Evolutionary conservation across 1,140 invertebrate genomes (phyloP).

Genomic region (Philopotamus ludificatus): DNA sequence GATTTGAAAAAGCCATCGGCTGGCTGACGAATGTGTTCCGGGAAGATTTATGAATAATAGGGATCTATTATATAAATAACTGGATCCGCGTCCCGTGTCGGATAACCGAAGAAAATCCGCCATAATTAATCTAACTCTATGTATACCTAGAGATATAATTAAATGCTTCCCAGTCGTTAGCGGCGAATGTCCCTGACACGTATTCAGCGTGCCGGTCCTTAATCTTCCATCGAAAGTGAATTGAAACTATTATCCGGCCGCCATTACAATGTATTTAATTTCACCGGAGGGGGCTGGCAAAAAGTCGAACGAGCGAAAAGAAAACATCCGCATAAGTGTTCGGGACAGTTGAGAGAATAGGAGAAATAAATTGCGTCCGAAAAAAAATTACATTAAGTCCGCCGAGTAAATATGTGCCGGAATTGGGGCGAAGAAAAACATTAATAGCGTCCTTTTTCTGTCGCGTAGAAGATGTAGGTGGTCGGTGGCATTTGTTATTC

Average conservation of each 20-base stretch:
- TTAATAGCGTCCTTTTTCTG: conserved; percentile 18
- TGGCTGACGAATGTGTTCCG: background rate
- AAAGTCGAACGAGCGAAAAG: background rate
- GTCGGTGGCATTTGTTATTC: conserved; percentile 37
- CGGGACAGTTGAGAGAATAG: conserved; percentile 1
- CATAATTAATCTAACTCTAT: background rate
- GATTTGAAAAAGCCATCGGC: background rate
- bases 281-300: background rate
- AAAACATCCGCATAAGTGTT: background rate
- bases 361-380: conserved; percentile 16
- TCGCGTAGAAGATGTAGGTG: conserved; percentile 24
- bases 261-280: conserved; percentile 6
- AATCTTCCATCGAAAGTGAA: background rate
- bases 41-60: background rate
- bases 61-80: too few relatives aligned
- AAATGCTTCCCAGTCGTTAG: background rate
- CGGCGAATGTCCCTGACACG: background rate
- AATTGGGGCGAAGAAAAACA: conserved; percentile 7
- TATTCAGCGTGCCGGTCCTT: background rate
- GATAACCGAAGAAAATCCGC: background rate
- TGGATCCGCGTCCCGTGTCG: too few relatives aligned
- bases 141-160: background rate
- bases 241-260: background rate
- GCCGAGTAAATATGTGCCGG: conserved; percentile 19
- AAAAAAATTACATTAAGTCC: conserved; percentile 25